phyloP scores from a whole-genome alignment of 2,888 invertebrate genomes.

The Drosophila rellima region DNA sequence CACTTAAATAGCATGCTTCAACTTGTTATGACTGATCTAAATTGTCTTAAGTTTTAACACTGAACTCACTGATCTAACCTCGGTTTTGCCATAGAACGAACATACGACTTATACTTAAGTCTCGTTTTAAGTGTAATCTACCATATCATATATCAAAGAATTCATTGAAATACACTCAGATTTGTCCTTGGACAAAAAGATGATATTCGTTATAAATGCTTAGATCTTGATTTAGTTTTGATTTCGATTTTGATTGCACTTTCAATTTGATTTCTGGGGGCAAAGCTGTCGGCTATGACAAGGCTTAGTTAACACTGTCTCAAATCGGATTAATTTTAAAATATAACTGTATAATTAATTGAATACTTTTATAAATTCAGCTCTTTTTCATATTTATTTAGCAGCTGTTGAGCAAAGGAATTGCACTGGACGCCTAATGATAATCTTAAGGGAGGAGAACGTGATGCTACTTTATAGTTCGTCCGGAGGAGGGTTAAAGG shows the following conservation, averaged over 20 bases:
- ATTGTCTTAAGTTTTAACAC: no score
- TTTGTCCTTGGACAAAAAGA: not conserved
- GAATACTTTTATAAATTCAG: not conserved
- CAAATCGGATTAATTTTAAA: not conserved
- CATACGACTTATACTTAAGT: no score
- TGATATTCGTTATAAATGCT: slow-evolving; percentile 8
- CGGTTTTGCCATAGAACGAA: no score
- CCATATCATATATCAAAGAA: not conserved
- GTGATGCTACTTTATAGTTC: slow-evolving; percentile 8
- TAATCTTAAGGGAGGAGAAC: slow-evolving; percentile 1
- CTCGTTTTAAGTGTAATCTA: not conserved
- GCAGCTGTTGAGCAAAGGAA: not conserved
- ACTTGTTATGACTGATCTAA: no score
- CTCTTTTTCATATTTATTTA: not conserved
- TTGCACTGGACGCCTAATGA: not conserved
- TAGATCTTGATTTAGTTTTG: not conserved
- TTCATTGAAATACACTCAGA: slow-evolving; percentile 2
- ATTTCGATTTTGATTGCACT: slow-evolving; percentile 8
- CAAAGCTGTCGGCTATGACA: slow-evolving; percentile 13
- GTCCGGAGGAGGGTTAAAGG: not conserved
- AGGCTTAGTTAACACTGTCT: not conserved
- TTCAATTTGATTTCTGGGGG: slow-evolving; percentile 1
- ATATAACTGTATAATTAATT: not conserved
- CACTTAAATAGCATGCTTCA: not conserved
- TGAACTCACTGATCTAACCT: no score